phyloP scores from a whole-genome alignment of 2,113 vertebrate genomes.

The Tetrao urogallus region DNA sequence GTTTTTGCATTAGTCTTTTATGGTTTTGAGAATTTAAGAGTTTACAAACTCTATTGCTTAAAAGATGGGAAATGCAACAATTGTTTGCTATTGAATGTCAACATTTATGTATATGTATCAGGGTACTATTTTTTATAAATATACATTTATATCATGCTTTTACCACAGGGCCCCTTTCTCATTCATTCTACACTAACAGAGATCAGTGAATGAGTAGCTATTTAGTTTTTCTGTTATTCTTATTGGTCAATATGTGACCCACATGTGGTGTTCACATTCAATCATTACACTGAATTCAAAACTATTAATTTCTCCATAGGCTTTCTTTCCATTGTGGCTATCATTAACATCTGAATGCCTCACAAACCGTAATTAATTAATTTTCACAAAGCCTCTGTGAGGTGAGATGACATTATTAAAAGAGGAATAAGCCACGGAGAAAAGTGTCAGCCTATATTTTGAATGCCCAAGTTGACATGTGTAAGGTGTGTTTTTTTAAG shows the following conservation, averaged over 20 bases:
- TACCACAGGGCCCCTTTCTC: neutral
- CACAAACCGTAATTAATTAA: conserved; percentile 70
- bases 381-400: conserved; percentile 70
- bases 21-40: neutral
- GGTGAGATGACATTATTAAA: conserved; percentile 70
- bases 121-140: conserved; percentile 8
- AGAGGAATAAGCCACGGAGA: conserved; percentile 55
- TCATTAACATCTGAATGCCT: conserved; percentile 72
- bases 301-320: conserved; percentile 74
- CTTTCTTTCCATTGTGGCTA: conserved; percentile 70
- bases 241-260: conserved; percentile 65
- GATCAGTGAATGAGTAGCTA: conserved; percentile 62
- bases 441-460: conserved; percentile 67
- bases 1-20: neutral
- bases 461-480: conserved; percentile 59
- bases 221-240: conserved; percentile 57
- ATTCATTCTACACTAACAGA: conserved; percentile 16
- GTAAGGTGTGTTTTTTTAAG: conserved; percentile 67
- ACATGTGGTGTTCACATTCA: conserved; percentile 65
- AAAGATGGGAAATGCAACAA: neutral
- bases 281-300: conserved; percentile 68
- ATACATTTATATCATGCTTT: neutral
- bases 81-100: neutral
- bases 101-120: neutral
- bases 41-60: neutral